A percentile compares a stretch with the other conserved stretches of the same genome.
Conservation (phyloP, 2,113 vertebrate genomes). For the Morone chrysops region DNA sequence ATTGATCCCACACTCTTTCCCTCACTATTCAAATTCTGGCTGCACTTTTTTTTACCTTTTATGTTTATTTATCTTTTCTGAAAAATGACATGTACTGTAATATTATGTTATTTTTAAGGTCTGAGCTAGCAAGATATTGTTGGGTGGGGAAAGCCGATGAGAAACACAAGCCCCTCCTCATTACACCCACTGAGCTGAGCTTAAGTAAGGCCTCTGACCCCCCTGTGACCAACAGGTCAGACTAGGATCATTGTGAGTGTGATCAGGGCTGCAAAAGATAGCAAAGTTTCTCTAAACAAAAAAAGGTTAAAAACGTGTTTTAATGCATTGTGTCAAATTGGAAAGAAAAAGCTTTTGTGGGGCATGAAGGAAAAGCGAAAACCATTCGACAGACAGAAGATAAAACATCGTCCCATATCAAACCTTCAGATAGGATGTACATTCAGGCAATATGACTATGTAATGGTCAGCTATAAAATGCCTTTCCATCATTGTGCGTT, state of each 20-base stretch:
- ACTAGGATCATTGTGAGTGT: not conserved
- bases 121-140: not conserved
- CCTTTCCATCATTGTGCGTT: slow-evolving; percentile 58
- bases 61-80: not conserved
- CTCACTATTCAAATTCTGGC: no score
- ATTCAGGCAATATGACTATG: slow-evolving; percentile 26
- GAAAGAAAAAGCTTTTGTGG: not conserved
- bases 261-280: not conserved
- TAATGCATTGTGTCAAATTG: not conserved
- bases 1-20: no score
- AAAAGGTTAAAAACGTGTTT: not conserved
- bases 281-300: not conserved
- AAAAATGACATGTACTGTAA: not conserved
- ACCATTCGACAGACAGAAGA: not conserved
- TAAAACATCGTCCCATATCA: slow-evolving; percentile 1
- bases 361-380: not conserved
- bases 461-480: slow-evolving; percentile 58
- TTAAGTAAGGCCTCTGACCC: not conserved
- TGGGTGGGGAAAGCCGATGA: not conserved
- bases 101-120: not conserved
- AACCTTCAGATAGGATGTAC: slow-evolving; percentile 11
- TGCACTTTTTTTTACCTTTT: no score
- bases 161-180: not conserved
- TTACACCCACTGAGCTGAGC: not conserved
- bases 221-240: not conserved